Evolutionary conservation across 2,797 vertebrate genomes (phyloP).

Genomic region (Helostoma temminkii): DNA sequence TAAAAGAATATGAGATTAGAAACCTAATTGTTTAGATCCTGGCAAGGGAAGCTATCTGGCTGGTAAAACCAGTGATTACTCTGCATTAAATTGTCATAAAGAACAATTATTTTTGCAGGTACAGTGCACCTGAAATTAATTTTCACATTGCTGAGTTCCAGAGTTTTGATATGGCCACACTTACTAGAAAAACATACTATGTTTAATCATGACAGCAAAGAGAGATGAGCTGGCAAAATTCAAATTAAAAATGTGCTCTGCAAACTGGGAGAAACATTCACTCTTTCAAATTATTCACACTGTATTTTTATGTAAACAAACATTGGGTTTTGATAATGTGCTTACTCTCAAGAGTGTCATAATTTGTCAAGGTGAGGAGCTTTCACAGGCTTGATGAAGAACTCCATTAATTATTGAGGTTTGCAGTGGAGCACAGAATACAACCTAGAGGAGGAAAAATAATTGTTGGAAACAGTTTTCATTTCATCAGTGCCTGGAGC

Average conservation of each 20-base stretch:
- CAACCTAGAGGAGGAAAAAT: conserved; percentile 61
- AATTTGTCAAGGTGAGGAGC: conserved; percentile 72
- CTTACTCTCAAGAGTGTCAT: conserved; percentile 53
- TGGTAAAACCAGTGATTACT: not conserved
- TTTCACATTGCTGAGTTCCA: conserved; percentile 29
- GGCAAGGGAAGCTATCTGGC: not conserved
- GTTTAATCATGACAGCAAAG: conserved; percentile 59
- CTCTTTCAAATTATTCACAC: conserved; percentile 58
- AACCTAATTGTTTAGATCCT: not conserved
- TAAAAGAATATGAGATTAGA: not conserved
- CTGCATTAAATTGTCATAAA: not conserved
- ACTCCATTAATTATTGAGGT: conserved; percentile 67
- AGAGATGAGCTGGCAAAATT: conserved; percentile 66
- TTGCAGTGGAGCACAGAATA: conserved; percentile 31
- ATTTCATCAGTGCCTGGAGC: conserved; percentile 67
- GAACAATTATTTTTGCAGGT: conserved; percentile 10
- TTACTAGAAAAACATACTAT: conserved; percentile 53
- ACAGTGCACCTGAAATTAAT: conserved; percentile 43
- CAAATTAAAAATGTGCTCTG: conserved; percentile 62
- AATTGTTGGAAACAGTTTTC: conserved; percentile 69
- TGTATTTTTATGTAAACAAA: conserved; percentile 69
- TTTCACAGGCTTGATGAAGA: conserved; percentile 62
- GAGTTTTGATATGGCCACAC: conserved; percentile 32
- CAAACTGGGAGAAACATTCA: conserved; percentile 52
- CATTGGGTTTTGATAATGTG: conserved; percentile 57